Conservation (phyloP, 2,113 vertebrate genomes). For the Brienomyrus longianalis region DNA sequence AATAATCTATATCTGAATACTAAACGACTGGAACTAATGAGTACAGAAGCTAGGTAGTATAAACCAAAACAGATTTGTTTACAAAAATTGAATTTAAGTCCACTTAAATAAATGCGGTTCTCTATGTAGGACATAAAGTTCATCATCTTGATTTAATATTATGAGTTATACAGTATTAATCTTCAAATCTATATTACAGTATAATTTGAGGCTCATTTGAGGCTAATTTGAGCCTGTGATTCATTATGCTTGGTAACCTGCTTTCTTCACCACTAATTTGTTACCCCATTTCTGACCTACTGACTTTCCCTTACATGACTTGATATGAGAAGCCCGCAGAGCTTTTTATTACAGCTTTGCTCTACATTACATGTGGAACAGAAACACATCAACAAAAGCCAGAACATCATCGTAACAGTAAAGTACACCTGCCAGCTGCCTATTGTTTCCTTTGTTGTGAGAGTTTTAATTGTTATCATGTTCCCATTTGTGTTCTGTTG, state of each 20-base stretch:
- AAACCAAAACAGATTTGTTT: not conserved
- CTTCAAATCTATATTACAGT: not conserved
- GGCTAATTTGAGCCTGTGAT: not conserved
- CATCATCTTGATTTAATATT: not conserved
- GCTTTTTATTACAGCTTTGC: too few relatives aligned
- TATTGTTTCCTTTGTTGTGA: not conserved
- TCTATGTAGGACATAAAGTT: not conserved
- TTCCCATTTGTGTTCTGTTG: not conserved
- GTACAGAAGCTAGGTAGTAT: not conserved
- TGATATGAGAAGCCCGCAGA: too few relatives aligned
- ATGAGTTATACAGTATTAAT: not conserved
- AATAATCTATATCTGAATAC: not conserved
- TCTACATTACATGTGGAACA: too few relatives aligned
- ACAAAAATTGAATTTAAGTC: not conserved
- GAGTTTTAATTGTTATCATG: not conserved
- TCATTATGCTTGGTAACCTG: conserved; percentile 41
- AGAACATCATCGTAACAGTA: not conserved
- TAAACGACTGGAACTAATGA: not conserved
- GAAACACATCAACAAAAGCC: too few relatives aligned
- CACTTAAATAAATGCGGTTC: not conserved
- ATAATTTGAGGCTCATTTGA: not conserved
- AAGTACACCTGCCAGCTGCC: not conserved
- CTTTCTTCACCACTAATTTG: conserved; percentile 31
- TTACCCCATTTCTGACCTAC: not conserved
- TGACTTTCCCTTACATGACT: too few relatives aligned